Conservation (phyloP, 1,140 invertebrate genomes). For the Philopotamus ludificatus region DNA sequence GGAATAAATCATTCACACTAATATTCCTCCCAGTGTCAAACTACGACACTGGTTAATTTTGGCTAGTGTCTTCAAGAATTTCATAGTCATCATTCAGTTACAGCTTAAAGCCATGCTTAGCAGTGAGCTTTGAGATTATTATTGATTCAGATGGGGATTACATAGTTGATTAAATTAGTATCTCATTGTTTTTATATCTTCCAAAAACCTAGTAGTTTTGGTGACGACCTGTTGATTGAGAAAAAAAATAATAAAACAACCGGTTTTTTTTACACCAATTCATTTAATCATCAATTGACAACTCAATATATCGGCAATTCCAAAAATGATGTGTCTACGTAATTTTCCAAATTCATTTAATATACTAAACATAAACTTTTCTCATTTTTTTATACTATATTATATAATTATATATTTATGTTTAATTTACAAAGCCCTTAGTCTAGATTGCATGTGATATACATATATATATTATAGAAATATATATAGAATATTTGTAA, state of each 20-base stretch:
- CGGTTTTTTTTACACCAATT: constrained; percentile 40
- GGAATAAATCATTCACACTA: too few species aligned
- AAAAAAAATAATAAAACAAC: constrained; percentile 31
- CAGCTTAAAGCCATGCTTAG: too few species aligned
- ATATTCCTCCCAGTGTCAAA: too few species aligned
- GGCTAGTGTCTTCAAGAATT: too few species aligned
- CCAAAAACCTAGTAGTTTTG: too few species aligned
- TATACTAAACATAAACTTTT: constrained; percentile 43
- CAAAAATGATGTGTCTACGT: constrained; percentile 43
- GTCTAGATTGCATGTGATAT: constrained; percentile 33
- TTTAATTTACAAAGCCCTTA: constrained; percentile 43
- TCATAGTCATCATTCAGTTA: too few species aligned
- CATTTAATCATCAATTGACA: constrained; percentile 43
- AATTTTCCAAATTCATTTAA: constrained; percentile 40
- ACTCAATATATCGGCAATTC: constrained; percentile 43
- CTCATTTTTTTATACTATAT: constrained; percentile 40
- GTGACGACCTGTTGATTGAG: too few species aligned
- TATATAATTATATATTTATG: constrained; percentile 40
- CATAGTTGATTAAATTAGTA: too few species aligned
- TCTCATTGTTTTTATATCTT: too few species aligned
- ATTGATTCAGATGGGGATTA: too few species aligned
- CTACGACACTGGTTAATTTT: too few species aligned
- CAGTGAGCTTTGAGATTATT: too few species aligned
- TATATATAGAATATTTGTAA: constrained; percentile 15
- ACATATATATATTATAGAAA: neutral